phyloP scores from a whole-genome alignment of 2,113 vertebrate species.

The Bombycilla garrulus region DNA sequence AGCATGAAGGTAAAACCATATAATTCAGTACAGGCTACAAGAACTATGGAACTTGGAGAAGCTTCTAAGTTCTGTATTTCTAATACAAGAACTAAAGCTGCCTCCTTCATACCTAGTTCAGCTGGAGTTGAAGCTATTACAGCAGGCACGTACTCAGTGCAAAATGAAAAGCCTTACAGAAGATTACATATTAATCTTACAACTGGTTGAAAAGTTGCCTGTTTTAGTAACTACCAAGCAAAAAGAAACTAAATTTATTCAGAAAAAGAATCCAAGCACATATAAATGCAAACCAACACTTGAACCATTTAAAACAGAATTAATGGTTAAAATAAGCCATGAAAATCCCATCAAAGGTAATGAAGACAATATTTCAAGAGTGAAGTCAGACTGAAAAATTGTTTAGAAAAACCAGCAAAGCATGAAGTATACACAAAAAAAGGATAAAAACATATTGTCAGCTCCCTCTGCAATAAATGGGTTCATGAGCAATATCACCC shows the following conservation, averaged over 20 bases:
- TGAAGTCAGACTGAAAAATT: not conserved
- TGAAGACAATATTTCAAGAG: not conserved
- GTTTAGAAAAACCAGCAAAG: not conserved
- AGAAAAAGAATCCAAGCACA: not conserved
- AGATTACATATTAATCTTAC: not conserved
- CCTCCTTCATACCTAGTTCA: not conserved
- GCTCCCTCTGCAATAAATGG: not conserved
- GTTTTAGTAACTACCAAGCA: not conserved
- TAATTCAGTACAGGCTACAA: not conserved
- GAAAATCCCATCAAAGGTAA: slow-evolving; percentile 12
- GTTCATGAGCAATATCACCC: not conserved
- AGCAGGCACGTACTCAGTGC: not conserved
- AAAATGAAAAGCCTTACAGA: not conserved
- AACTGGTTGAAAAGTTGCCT: not conserved
- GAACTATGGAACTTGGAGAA: not conserved
- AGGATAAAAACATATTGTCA: not conserved
- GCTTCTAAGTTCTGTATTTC: not conserved
- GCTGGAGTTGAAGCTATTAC: not conserved
- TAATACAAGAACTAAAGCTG: not conserved
- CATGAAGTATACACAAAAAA: not conserved
- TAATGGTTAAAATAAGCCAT: slow-evolving; percentile 29
- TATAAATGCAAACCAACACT: not conserved
- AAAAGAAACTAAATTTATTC: not conserved
- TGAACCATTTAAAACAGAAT: not conserved
- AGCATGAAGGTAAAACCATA: not conserved